Percentiles rank a stretch among this genome's conserved stretches.
These are phyloP conservation scores for Pterostichus madidus DNA, from an alignment of 2,888 invertebrate species.

Conservation along the genomic window DNA sequence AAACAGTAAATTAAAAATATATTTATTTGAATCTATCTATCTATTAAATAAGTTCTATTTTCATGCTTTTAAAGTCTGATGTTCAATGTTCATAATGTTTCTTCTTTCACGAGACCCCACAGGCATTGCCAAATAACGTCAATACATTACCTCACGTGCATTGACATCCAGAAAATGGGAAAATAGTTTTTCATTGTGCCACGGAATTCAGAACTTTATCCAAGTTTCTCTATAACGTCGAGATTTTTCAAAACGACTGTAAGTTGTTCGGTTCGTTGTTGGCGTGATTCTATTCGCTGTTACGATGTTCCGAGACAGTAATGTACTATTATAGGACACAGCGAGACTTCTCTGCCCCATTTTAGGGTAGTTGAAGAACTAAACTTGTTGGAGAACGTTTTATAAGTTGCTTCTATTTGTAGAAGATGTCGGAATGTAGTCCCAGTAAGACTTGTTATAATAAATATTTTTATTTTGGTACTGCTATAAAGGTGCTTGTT, in stretches of 20 bases:
- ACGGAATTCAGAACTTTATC: slow-evolving; percentile 16
- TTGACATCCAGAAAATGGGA: slow-evolving; percentile 19
- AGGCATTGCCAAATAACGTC: background rate
- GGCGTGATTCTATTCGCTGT: slow-evolving; percentile 1
- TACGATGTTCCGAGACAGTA: slow-evolving; percentile 2
- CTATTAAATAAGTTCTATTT: too few species aligned
- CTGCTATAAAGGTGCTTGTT: too few species aligned
- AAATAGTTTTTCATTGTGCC: slow-evolving; percentile 21
- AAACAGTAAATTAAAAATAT: too few species aligned
- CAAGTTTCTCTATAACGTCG: slow-evolving; percentile 56
- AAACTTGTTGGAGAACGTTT: background rate
- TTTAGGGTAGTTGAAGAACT: background rate
- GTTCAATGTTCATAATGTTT: too few species aligned
- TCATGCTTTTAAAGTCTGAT: too few species aligned
- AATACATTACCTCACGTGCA: slow-evolving; percentile 3
- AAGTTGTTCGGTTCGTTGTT: slow-evolving; percentile 15
- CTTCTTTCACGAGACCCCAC: background rate
- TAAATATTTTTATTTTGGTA: too few species aligned
- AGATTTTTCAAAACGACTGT: slow-evolving; percentile 39
- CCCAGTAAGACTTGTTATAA: too few species aligned
- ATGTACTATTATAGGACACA: slow-evolving; percentile 14
- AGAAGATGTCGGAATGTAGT: background rate
- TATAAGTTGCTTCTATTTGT: background rate
- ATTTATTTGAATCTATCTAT: too few species aligned
- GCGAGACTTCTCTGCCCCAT: too few species aligned